Conservation (phyloP, 2,888 invertebrate genomes). For the Gari tellinella region DNA sequence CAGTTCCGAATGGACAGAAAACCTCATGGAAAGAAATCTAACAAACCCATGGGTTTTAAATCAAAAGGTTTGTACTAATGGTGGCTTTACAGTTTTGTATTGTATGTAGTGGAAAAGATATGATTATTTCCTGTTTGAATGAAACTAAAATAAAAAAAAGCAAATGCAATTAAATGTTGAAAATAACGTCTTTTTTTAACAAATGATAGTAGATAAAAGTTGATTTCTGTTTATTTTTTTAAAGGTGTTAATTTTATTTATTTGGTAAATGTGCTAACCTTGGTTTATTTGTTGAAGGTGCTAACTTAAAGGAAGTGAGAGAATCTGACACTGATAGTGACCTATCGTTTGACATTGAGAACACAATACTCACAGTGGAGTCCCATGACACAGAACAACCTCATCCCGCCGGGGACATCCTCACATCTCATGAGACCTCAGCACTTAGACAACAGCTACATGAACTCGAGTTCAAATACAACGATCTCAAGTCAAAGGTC, state of each 20-base stretch:
- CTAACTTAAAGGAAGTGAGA: constrained; percentile 55
- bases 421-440: constrained; percentile 51
- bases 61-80: too few species aligned
- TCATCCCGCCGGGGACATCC: constrained; percentile 51
- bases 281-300: constrained; percentile 44
- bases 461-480: constrained; percentile 79
- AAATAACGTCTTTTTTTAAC: too few species aligned
- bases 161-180: too few species aligned
- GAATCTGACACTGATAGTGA: constrained; percentile 73
- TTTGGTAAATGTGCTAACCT: too few species aligned
- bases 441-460: constrained; percentile 72
- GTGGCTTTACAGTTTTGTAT: too few species aligned
- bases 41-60: too few species aligned
- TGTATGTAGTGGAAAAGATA: too few species aligned
- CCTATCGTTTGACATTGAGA: constrained; percentile 77
- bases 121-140: too few species aligned
- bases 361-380: constrained; percentile 76
- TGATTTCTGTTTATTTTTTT: too few species aligned
- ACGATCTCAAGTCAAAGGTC: constrained; percentile 71
- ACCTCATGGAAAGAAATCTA: constrained; percentile 8
- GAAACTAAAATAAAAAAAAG: too few species aligned
- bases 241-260: too few species aligned
- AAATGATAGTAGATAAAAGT: too few species aligned
- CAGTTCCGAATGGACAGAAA: constrained; percentile 45
- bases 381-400: constrained; percentile 66